Percentiles rank a stretch among this genome's conserved stretches.
Conservation (phyloP, 1,140 invertebrate genomes). For the Diachasma alloeum region DNA sequence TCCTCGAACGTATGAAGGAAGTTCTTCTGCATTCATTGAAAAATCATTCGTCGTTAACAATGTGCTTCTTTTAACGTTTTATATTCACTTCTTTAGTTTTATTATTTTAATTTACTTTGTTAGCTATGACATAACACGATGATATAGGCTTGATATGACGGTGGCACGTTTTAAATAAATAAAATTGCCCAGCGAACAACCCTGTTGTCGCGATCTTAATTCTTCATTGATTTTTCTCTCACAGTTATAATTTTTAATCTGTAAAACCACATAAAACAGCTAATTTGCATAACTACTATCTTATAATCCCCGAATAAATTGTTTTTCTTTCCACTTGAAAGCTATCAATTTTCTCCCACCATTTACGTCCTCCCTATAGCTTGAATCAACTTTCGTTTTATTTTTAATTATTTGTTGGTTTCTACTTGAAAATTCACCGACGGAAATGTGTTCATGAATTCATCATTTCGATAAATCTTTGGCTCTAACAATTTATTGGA, state of each 20-base stretch:
- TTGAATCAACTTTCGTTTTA: not conserved
- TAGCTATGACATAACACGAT: constrained; percentile 58
- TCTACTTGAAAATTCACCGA: not conserved
- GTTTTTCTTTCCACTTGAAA: not conserved
- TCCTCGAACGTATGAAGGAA: not conserved
- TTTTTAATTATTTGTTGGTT: not conserved
- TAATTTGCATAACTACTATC: not conserved
- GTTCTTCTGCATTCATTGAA: constrained; percentile 1
- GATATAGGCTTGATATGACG: constrained; percentile 66
- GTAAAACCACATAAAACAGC: not conserved
- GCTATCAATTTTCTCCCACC: not conserved
- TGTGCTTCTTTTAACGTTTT: constrained; percentile 50
- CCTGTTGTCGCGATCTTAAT: constrained; percentile 26
- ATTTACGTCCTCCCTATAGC: not conserved
- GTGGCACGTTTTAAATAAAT: constrained; percentile 49
- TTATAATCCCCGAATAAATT: not conserved
- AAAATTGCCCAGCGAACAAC: constrained; percentile 22
- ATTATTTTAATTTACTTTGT: constrained; percentile 31
- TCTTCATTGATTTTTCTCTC: not conserved
- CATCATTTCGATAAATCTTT: not conserved
- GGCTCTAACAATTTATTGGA: constrained; percentile 5
- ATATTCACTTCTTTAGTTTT: constrained; percentile 31
- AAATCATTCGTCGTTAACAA: constrained; percentile 55
- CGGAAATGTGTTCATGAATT: constrained; percentile 22
- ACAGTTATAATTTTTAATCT: not conserved